Evolutionary conservation across 2,797 vertebrate genomes (phyloP).

Genomic region (Karalla daura): DNA sequence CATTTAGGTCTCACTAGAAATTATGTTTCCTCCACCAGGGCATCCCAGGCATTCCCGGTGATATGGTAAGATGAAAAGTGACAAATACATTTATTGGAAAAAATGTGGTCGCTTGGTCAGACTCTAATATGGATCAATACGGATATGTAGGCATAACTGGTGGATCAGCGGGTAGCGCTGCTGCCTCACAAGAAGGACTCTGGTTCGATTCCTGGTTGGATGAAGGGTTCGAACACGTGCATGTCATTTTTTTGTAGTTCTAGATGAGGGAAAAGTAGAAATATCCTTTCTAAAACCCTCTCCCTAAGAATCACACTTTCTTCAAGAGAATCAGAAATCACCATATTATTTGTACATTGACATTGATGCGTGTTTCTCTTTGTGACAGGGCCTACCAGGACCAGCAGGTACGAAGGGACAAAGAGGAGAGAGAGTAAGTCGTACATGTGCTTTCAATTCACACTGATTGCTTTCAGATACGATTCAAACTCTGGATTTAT

Average conservation of each 20-base stretch:
- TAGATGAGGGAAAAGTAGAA: too few relatives aligned
- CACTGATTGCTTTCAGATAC: background rate
- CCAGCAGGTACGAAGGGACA: constrained; percentile 86
- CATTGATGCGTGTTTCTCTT: background rate
- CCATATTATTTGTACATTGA: background rate
- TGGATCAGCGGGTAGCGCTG: too few relatives aligned
- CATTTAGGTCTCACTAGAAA: background rate
- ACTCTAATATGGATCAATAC: too few relatives aligned
- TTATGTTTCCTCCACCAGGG: constrained; percentile 79
- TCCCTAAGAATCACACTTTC: too few relatives aligned
- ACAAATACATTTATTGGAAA: background rate
- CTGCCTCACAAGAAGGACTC: too few relatives aligned
- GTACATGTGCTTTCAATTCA: background rate
- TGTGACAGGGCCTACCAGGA: constrained; percentile 84
- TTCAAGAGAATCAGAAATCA: background rate
- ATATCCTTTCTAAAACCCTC: too few relatives aligned
- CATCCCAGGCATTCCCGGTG: constrained; percentile 82
- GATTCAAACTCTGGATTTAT: background rate
- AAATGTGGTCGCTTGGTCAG: too few relatives aligned
- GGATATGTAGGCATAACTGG: too few relatives aligned
- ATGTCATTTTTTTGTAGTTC: too few relatives aligned
- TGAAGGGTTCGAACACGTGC: too few relatives aligned
- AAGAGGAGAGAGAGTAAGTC: constrained; percentile 91
- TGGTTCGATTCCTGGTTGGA: too few relatives aligned
- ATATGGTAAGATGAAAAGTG: constrained; percentile 79